phyloP scores from a whole-genome alignment of 2,888 invertebrate genomes.

The Heliconius ethilla region DNA sequence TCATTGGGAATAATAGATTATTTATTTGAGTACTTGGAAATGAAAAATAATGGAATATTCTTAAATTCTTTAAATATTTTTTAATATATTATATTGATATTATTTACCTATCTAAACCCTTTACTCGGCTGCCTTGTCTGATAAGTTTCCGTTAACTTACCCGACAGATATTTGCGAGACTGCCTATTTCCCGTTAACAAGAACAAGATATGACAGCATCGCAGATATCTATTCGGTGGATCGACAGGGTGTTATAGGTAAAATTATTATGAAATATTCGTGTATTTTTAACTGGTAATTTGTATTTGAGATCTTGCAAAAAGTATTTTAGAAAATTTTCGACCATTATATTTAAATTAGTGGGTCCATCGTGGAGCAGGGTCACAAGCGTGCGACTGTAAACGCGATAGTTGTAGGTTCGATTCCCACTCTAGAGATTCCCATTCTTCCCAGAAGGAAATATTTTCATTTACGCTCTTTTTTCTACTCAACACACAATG shows the following conservation, averaged over 20 bases:
- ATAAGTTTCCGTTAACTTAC: constrained; percentile 2
- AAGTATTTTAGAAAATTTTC: no score
- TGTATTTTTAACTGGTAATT: no score
- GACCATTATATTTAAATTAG: no score
- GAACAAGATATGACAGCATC: neutral
- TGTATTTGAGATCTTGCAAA: no score
- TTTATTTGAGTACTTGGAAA: neutral
- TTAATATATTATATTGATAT: neutral
- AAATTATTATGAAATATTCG: neutral
- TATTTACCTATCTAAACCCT: neutral
- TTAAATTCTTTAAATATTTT: no score
- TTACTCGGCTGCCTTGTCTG: neutral
- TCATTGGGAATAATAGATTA: neutral
- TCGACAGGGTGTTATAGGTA: neutral
- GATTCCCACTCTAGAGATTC: neutral
- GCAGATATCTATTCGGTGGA: neutral
- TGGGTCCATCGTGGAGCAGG: neutral
- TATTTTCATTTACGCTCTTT: neutral
- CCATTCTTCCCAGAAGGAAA: neutral
- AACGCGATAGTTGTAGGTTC: neutral
- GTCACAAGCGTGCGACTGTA: neutral
- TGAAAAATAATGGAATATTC: neutral
- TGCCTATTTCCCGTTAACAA: constrained; percentile 1
- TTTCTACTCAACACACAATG: neutral
- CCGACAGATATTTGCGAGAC: constrained; percentile 5